Conservation (phyloP, 2,888 invertebrate genomes). For the Ophion obscuratus region DNA sequence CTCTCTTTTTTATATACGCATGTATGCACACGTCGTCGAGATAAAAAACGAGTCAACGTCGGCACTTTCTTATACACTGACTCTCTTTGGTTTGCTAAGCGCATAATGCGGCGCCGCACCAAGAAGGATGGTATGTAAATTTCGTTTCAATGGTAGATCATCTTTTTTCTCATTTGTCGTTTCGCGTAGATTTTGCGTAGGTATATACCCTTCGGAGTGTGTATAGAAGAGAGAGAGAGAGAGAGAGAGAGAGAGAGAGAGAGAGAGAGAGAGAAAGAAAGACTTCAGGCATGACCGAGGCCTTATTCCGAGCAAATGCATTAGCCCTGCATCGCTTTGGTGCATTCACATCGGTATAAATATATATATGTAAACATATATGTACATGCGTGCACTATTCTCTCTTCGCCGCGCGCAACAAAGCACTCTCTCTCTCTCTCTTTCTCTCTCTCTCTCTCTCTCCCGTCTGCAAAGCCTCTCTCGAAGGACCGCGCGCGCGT, state of each 20-base stretch:
- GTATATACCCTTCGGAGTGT: too few relatives aligned
- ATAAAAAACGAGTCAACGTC: too few relatives aligned
- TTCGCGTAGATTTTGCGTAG: too few relatives aligned
- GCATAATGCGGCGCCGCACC: too few relatives aligned
- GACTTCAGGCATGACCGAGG: conserved; percentile 45
- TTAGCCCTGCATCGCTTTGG: conserved; percentile 28
- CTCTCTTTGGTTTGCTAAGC: too few relatives aligned
- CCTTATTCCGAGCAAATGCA: conserved; percentile 49
- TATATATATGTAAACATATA: neutral
- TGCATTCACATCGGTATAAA: conserved; percentile 27
- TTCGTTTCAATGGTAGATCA: neutral
- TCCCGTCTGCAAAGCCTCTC: conserved; percentile 24
- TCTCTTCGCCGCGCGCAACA: conserved; percentile 24
- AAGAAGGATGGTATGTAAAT: too few relatives aligned
- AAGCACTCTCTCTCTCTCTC: conserved; percentile 38
- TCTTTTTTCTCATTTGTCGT: conserved; percentile 3
- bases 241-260: neutral
- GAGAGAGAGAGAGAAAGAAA: neutral
- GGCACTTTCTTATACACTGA: too few relatives aligned
- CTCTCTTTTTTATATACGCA: too few relatives aligned
- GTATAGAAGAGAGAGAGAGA: too few relatives aligned
- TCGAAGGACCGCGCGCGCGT: conserved; percentile 67
- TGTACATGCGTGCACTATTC: neutral
- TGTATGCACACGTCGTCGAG: too few relatives aligned
- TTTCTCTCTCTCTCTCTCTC: conserved; percentile 12